phyloP scores from a whole-genome alignment of 2,113 vertebrate species.

The Heptranchias perlo region DNA sequence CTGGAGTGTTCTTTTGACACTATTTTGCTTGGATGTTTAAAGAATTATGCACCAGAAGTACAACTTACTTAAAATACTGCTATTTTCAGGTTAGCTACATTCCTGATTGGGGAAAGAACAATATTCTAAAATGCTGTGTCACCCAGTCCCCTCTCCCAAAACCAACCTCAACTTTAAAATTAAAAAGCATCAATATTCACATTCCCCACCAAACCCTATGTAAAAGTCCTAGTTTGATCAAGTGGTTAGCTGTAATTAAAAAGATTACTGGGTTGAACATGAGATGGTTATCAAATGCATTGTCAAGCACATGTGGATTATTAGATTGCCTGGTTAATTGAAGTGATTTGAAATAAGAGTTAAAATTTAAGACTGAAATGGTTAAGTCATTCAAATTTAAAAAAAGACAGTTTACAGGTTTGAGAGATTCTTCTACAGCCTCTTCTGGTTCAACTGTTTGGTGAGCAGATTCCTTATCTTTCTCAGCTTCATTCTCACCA shows the following conservation, averaged over 20 bases:
- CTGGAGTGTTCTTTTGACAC: no score
- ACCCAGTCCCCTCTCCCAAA: background rate
- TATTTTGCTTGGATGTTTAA: no score
- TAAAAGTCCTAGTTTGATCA: background rate
- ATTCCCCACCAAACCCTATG: background rate
- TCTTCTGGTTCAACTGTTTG: background rate
- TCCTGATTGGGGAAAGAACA: background rate
- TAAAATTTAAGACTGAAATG: background rate
- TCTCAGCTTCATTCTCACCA: slow-evolving; percentile 12
- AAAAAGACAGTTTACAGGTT: background rate
- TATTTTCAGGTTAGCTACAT: background rate
- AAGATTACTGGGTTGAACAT: background rate
- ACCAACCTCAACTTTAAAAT: background rate
- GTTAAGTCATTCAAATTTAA: background rate
- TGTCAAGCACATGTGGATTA: background rate
- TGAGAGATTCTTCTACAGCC: background rate
- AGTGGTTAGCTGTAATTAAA: background rate
- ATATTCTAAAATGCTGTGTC: background rate
- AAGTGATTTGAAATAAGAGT: background rate
- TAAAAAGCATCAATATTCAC: background rate
- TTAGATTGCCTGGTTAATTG: background rate
- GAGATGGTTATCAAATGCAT: background rate
- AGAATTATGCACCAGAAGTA: background rate
- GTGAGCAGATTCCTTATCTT: background rate
- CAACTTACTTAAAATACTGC: background rate